Evolutionary conservation across 2,113 vertebrate genomes (phyloP).

Genomic region (Syrmaticus mikado): DNA sequence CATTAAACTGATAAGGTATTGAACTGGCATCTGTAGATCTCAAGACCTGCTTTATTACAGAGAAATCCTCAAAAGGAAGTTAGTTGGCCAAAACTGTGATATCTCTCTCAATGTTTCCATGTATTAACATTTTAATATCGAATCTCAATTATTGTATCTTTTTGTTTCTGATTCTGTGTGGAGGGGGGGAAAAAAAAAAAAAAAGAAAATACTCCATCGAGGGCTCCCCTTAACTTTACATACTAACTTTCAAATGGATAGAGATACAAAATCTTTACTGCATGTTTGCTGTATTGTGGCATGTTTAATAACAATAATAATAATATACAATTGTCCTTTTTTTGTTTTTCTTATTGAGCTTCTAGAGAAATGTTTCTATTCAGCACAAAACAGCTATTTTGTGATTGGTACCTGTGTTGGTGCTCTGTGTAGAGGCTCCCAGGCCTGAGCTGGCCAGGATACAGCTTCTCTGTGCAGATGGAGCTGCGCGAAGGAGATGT

Average conservation of each 20-base stretch:
- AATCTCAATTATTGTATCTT: background rate
- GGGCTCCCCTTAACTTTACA: no score
- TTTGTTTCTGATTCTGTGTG: background rate
- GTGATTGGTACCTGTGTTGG: background rate
- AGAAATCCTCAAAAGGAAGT: background rate
- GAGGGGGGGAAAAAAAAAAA: background rate
- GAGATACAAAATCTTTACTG: background rate
- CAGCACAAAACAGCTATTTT: background rate
- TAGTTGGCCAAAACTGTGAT: background rate
- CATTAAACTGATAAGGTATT: background rate
- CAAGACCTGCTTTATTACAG: background rate
- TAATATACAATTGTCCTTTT: background rate
- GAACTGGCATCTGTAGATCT: background rate
- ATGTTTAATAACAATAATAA: background rate
- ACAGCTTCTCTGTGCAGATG: background rate
- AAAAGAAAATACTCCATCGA: background rate
- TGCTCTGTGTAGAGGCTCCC: background rate
- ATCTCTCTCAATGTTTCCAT: background rate
- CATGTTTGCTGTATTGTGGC: background rate
- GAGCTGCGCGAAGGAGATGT: accelerated
- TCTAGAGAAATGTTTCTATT: background rate
- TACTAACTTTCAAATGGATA: background rate
- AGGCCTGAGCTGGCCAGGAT: background rate
- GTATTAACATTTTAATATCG: background rate
- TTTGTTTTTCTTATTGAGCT: background rate